These are phyloP conservation scores for Halichoeres trimaculatus DNA, from an alignment of 2,113 vertebrate species.

Conservation along the genomic window DNA sequence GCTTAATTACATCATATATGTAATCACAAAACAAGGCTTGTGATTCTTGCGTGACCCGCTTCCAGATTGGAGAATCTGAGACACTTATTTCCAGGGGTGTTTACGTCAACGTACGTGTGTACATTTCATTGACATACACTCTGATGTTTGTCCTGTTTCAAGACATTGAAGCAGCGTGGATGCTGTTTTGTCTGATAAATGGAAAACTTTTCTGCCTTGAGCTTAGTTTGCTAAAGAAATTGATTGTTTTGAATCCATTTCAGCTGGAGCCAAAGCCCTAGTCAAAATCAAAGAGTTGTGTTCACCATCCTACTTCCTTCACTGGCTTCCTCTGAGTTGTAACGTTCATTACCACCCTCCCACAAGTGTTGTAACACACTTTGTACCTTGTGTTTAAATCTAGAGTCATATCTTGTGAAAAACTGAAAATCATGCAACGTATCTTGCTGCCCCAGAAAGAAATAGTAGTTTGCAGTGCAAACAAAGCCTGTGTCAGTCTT, in stretches of 20 bases:
- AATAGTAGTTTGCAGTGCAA: not conserved
- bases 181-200: not conserved
- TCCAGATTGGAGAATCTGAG: not conserved
- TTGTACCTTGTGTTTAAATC: not conserved
- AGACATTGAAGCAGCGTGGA: not conserved
- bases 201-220: not conserved
- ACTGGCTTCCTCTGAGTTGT: no score
- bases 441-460: not conserved
- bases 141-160: not conserved
- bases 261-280: no score
- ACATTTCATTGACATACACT: no score
- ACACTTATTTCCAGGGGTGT: no score
- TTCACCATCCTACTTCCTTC: no score
- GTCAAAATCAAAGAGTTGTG: no score
- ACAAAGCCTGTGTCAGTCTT: not conserved
- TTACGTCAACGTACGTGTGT: no score
- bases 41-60: not conserved
- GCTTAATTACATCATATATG: not conserved
- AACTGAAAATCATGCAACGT: not conserved
- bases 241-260: no score
- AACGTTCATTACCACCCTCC: no score
- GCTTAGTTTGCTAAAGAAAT: not conserved
- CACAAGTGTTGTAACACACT: not conserved
- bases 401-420: not conserved
- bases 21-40: not conserved